These are phyloP conservation scores for Lindbergichthys nudifrons DNA, from an alignment of 2,797 vertebrate species.

Conservation along the genomic window DNA sequence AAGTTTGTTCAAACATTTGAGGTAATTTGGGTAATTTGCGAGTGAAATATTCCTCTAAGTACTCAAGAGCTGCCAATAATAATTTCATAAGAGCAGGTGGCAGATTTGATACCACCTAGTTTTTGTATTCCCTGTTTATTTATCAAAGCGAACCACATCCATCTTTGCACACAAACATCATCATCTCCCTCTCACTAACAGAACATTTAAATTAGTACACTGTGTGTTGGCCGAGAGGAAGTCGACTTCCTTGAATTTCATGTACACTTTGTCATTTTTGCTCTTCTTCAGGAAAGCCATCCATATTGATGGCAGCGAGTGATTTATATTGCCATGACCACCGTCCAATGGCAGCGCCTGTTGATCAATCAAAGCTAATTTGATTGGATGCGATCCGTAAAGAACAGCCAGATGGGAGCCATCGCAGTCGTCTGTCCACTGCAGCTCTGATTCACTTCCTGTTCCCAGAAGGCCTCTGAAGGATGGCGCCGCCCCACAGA, in stretches of 20 bases:
- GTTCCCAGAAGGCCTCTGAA: conserved; percentile 80
- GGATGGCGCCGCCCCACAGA: conserved; percentile 67
- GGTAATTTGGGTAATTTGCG: too few species aligned
- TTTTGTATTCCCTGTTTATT: background rate
- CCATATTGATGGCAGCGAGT: conserved; percentile 54
- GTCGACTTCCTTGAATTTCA: conserved; percentile 48
- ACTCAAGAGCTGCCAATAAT: background rate
- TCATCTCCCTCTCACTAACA: conserved; percentile 27
- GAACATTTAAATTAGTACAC: conserved; percentile 46
- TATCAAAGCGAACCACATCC: conserved; percentile 22
- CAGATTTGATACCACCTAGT: background rate
- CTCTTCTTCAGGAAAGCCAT: conserved; percentile 55
- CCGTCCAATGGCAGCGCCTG: conserved; percentile 75
- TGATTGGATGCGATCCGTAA: conserved; percentile 80
- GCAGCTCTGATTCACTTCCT: conserved; percentile 79
- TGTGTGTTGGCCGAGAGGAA: conserved; percentile 37
- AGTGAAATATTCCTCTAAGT: too few species aligned
- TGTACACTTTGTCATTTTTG: conserved; percentile 52
- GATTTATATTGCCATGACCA: conserved; percentile 70
- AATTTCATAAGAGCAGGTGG: background rate
- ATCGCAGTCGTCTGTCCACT: conserved; percentile 74
- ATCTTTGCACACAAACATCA: conserved; percentile 17
- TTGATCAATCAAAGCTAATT: conserved; percentile 83
- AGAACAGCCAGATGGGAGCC: conserved; percentile 83
- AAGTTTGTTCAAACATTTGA: too few species aligned